These are phyloP conservation scores for Rotaria socialis DNA, from an alignment of 2,888 invertebrate genomes.

Conservation along the genomic window DNA sequence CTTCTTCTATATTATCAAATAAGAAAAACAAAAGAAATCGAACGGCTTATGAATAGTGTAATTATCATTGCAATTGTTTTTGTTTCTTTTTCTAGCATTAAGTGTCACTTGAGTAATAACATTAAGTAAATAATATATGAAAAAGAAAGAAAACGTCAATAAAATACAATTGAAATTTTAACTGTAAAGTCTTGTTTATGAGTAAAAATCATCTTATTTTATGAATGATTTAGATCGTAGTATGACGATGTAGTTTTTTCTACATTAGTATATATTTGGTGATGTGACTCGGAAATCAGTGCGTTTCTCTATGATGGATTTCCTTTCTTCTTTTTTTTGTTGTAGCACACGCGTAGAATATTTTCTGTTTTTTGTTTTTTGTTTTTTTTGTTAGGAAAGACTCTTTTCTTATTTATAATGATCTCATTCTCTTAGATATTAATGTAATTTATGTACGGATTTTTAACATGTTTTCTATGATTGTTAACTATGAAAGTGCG, in stretches of 20 bases:
- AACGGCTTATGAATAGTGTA: not conserved
- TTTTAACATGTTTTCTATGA: not conserved
- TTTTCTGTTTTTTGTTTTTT: too few species aligned
- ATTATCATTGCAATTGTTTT: not conserved
- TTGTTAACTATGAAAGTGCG: not conserved
- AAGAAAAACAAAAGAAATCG: not conserved
- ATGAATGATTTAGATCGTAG: too few species aligned
- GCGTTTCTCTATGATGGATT: not conserved
- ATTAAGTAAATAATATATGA: not conserved
- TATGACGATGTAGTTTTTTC: too few species aligned
- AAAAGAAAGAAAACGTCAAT: too few species aligned
- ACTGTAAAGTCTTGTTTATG: too few species aligned
- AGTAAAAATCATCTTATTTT: too few species aligned
- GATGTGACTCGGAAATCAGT: not conserved
- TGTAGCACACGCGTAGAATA: too few species aligned
- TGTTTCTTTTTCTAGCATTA: not conserved
- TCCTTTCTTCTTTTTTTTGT: too few species aligned
- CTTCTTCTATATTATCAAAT: not conserved
- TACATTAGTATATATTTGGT: not conserved
- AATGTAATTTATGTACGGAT: not conserved
- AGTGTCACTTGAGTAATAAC: not conserved
- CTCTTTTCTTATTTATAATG: not conserved
- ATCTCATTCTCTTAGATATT: not conserved
- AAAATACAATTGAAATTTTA: too few species aligned
- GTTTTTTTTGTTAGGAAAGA: too few species aligned